Percentiles rank a stretch among this genome's conserved stretches.
These are phyloP conservation scores for Syngnathoides biaculeatus DNA, from an alignment of 2,113 vertebrate species.

Conservation along the genomic window DNA sequence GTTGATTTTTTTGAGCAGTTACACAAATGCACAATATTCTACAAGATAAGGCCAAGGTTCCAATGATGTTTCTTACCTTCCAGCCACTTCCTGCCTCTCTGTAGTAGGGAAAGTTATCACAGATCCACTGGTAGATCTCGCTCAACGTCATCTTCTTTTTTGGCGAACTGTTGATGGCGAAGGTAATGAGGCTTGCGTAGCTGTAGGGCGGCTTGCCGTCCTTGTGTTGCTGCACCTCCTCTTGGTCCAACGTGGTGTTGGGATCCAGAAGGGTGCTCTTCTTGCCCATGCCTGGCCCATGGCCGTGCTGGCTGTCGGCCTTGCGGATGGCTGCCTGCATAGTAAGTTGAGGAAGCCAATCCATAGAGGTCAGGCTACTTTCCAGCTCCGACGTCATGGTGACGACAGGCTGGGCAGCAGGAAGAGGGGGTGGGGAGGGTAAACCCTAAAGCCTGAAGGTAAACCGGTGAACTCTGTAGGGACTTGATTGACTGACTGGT, in stretches of 20 bases:
- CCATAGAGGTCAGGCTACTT: constrained; percentile 92
- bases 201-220: constrained; percentile 91
- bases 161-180: constrained; percentile 91
- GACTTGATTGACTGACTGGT: constrained; percentile 17
- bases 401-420: constrained; percentile 53
- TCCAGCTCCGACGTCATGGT: constrained; percentile 92
- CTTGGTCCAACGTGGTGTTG: constrained; percentile 87
- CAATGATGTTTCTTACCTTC: constrained; percentile 75
- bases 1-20: background rate
- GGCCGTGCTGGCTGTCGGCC: constrained; percentile 80
- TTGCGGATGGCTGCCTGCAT: constrained; percentile 90
- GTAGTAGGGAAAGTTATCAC: constrained; percentile 88
- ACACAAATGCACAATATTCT: background rate
- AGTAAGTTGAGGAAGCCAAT: constrained; percentile 90
- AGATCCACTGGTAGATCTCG: constrained; percentile 90
- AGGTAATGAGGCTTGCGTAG: constrained; percentile 91
- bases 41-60: background rate
- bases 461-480: constrained; percentile 28
- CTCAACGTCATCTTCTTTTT: constrained; percentile 94
- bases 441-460: constrained; percentile 32
- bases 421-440: constrained; percentile 19
- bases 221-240: constrained; percentile 89
- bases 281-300: constrained; percentile 83
- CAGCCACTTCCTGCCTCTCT: constrained; percentile 86
- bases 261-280: constrained; percentile 83